Evolutionary conservation across 2,113 vertebrate species (phyloP).

Genomic region (Syrmaticus mikado): DNA sequence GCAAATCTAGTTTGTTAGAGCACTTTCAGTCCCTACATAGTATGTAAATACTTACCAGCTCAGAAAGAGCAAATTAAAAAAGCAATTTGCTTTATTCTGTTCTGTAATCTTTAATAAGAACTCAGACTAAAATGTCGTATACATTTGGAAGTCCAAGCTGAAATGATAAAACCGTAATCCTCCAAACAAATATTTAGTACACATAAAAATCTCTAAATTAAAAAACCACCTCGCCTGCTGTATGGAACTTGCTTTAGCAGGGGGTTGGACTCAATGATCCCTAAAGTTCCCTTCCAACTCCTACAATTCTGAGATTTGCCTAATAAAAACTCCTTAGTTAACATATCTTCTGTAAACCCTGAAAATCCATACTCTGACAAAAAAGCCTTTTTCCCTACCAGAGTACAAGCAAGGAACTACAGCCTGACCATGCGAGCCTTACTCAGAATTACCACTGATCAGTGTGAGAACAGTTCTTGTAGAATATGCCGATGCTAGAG

Average conservation of each 20-base stretch:
- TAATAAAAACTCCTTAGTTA: neutral
- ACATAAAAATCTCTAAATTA: neutral
- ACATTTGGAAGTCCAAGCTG: neutral
- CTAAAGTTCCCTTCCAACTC: too few relatives aligned
- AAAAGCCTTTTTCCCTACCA: neutral
- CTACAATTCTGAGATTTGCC: neutral
- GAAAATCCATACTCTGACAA: neutral
- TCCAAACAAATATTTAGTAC: neutral
- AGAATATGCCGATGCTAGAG: fast-evolving
- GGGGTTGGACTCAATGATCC: too few relatives aligned
- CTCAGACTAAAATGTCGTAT: neutral
- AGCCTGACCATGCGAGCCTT: neutral
- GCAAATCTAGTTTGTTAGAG: neutral
- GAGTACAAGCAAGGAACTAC: neutral
- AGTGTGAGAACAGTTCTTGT: neutral
- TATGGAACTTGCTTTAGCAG: too few relatives aligned
- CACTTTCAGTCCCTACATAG: neutral
- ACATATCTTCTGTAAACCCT: neutral
- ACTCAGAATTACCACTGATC: neutral
- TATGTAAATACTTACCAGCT: neutral
- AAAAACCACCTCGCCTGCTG: neutral
- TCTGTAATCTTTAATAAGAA: neutral
- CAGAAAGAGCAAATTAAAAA: neutral
- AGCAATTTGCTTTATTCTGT: neutral
- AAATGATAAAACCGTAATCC: neutral